phyloP scores from a whole-genome alignment of 2,888 invertebrate genomes.

The Stenchaetothrips biformis region DNA sequence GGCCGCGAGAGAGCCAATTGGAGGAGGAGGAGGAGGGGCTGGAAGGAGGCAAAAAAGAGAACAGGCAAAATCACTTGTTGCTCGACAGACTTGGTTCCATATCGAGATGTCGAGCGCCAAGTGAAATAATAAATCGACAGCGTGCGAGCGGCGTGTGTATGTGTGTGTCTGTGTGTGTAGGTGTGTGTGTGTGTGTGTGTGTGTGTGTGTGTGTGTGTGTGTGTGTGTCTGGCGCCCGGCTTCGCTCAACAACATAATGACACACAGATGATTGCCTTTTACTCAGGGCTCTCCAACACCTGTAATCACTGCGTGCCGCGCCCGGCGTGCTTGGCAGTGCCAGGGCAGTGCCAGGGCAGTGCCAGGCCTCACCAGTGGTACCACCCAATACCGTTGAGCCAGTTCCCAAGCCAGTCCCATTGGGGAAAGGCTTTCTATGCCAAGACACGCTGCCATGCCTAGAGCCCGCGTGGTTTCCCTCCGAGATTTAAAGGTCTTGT shows the following conservation, averaged over 20 bases:
- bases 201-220: background rate
- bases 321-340: too few relatives aligned
- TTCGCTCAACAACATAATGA: constrained; percentile 21
- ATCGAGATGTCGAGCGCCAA: background rate
- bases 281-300: constrained; percentile 6
- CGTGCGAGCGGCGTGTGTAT: background rate
- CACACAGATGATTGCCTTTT: constrained; percentile 21
- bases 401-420: too few relatives aligned
- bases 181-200: background rate
- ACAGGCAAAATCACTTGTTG: background rate
- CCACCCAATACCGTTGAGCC: too few relatives aligned
- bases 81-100: background rate
- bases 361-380: too few relatives aligned
- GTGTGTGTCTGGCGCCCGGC: constrained; percentile 17
- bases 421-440: too few relatives aligned
- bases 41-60: background rate
- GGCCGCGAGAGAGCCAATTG: too few relatives aligned
- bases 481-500: too few relatives aligned
- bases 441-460: too few relatives aligned
- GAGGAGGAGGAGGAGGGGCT: too few relatives aligned
- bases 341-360: too few relatives aligned
- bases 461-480: too few relatives aligned
- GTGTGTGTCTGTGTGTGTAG: background rate
- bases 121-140: background rate
- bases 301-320: background rate